Conservation (phyloP, 2,888 invertebrate species). For the Erebia aethiops region DNA sequence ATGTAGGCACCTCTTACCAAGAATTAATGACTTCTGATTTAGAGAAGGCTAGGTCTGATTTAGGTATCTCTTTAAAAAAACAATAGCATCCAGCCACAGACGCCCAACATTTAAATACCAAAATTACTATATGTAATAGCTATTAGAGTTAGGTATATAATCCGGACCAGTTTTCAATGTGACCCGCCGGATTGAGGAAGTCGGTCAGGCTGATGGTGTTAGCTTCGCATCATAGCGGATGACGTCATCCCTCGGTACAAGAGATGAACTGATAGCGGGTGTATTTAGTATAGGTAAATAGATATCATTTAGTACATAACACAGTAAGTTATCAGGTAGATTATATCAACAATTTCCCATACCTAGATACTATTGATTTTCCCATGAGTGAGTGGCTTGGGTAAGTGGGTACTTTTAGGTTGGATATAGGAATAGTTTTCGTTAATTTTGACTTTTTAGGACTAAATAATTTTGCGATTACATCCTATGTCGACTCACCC, state of each 20-base stretch:
- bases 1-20: too few relatives aligned
- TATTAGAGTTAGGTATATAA: constrained; percentile 1
- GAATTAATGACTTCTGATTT: too few relatives aligned
- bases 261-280: constrained; percentile 8
- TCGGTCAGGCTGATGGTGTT: constrained; percentile 28
- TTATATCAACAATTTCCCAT: too few relatives aligned
- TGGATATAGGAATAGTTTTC: too few relatives aligned
- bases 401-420: too few relatives aligned
- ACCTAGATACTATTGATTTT: too few relatives aligned
- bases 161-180: constrained; percentile 37
- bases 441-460: too few relatives aligned
- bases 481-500: too few relatives aligned
- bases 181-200: constrained; percentile 38
- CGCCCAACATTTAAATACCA: not conserved
- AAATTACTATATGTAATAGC: not conserved
- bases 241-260: constrained; percentile 27
- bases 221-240: constrained; percentile 23
- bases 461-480: too few relatives aligned
- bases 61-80: not conserved
- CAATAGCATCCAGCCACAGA: not conserved
- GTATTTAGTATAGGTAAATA: not conserved
- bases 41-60: not conserved
- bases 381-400: too few relatives aligned
- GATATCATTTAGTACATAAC: too few relatives aligned
- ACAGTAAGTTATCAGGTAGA: too few relatives aligned